These are phyloP conservation scores for Pegoplata infirma DNA, from an alignment of 2,888 invertebrate species.

Conservation along the genomic window DNA sequence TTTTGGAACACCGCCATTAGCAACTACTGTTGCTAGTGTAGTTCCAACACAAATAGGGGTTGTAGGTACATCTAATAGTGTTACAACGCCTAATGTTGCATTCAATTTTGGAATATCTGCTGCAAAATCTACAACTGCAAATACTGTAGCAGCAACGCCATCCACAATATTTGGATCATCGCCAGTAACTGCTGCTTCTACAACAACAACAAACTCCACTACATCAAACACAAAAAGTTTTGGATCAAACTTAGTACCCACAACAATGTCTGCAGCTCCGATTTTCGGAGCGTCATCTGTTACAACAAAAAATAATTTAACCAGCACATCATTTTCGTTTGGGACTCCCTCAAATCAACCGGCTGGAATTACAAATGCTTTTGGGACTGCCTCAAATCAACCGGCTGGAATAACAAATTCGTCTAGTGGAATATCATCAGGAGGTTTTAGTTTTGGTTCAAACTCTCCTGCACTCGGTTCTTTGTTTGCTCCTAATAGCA, in stretches of 20 bases:
- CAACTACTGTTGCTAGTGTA: background rate
- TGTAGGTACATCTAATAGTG: background rate
- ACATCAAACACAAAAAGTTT: background rate
- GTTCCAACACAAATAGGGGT: background rate
- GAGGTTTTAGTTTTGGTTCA: constrained; percentile 26
- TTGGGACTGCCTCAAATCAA: background rate
- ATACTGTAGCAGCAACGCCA: background rate
- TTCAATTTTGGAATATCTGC: constrained; percentile 7
- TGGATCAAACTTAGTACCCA: constrained; percentile 17
- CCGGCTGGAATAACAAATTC: background rate
- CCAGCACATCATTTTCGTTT: constrained; percentile 35
- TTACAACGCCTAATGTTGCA: background rate
- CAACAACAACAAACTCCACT: constrained; percentile 1
- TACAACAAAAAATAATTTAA: constrained; percentile 2
- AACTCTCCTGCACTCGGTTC: constrained; percentile 12
- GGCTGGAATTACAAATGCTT: background rate
- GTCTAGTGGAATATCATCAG: background rate
- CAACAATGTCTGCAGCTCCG: constrained; percentile 10
- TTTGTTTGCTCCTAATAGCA: constrained; percentile 26
- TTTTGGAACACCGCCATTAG: constrained; percentile 4
- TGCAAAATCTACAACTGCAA: background rate
- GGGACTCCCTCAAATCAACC: constrained; percentile 20
- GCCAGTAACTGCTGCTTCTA: background rate
- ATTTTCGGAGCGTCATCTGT: constrained; percentile 6
- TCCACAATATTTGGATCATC: background rate